Base-by-base conservation (phyloP, 2,113 vertebrate genomes). In the Brachyhypopomus gauderio region DNA sequence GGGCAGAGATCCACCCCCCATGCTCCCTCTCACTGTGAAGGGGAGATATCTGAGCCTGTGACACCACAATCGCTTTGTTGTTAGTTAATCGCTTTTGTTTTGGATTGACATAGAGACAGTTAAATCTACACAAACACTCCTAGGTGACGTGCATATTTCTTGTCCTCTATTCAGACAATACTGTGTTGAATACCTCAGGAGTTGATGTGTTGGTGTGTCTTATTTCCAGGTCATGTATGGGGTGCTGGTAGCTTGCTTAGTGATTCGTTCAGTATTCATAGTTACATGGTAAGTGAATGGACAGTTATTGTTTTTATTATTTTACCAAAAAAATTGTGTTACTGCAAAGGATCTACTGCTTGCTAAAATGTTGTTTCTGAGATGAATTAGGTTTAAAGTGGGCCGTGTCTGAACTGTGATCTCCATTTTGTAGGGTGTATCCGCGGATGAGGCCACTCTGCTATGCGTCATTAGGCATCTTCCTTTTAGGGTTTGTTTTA, bases 241-340 rank as follows among this genome's bases (percentile, higher is more conserved):
- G 63, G 89, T 93, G 0, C 91, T 99, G 25, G 97, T 99, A 55
- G 94, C 94, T 73, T 93, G 94, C 81, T 90, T 99, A 71, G 96
- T 99, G 72, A 88, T 98, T 22, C 93, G 97, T 38, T 97, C 97
- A 56, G 88, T 99, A 89, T 99, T 97, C 92, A 97, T 99, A 90
- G 97, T 98, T 60, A 96, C 96, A 77, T 99, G 98, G 97, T 99
- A 90, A 95, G 96, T 92, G 17, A 45, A 71, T 23, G 0, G 19
- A 52, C 12, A 52, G 14, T 52, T 5, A 63, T 11, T 52, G 12
- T 14, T 52, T 11, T 52, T 52, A 52, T 52, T 11, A 52, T 52
- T 52, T 52, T 8, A 52, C 12, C 45, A 52, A 52, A 8, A 14
- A 11, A 52, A 3, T 3, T 3, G 1, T 14, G 45, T 52, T 52